Conservation (phyloP, 2,888 invertebrate genomes). For the Megamerina dolium region DNA sequence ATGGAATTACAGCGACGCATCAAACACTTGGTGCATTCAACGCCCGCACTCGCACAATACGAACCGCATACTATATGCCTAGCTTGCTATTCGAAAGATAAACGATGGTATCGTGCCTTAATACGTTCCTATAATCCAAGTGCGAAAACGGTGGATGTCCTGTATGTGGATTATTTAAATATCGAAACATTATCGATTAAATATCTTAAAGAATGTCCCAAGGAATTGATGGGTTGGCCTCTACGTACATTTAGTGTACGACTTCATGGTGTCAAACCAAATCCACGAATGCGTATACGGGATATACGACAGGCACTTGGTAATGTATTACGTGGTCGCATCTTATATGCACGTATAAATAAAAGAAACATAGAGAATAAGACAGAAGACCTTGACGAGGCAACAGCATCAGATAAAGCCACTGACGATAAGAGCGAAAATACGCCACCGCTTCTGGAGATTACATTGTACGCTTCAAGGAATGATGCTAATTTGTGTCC, state of each 20-base stretch:
- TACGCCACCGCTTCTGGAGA: conserved; percentile 18
- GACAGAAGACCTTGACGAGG: not conserved
- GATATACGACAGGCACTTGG: conserved; percentile 36
- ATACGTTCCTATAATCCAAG: conserved; percentile 53
- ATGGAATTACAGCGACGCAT: conserved; percentile 52
- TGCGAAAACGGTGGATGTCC: conserved; percentile 54
- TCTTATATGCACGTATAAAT: conserved; percentile 30
- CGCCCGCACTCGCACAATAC: conserved; percentile 49
- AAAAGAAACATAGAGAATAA: conserved; percentile 5
- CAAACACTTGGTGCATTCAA: conserved; percentile 47
- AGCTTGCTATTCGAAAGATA: conserved; percentile 57
- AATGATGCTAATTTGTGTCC: conserved; percentile 6
- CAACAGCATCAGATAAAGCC: not conserved
- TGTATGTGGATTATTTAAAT: conserved; percentile 73
- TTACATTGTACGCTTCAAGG: conserved; percentile 20
- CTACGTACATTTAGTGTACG: conserved; percentile 53
- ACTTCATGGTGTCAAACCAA: conserved; percentile 48
- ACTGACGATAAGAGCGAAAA: conserved; percentile 3
- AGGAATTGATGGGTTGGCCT: conserved; percentile 52
- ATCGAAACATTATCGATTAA: conserved; percentile 51
- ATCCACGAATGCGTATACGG: conserved; percentile 38
- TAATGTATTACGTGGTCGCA: conserved; percentile 23
- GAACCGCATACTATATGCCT: conserved; percentile 53
- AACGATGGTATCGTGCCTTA: conserved; percentile 66
- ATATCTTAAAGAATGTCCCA: conserved; percentile 52